Evolutionary conservation across 2,113 vertebrate genomes (phyloP).

Genomic region (Myotis lucifugus): DNA sequence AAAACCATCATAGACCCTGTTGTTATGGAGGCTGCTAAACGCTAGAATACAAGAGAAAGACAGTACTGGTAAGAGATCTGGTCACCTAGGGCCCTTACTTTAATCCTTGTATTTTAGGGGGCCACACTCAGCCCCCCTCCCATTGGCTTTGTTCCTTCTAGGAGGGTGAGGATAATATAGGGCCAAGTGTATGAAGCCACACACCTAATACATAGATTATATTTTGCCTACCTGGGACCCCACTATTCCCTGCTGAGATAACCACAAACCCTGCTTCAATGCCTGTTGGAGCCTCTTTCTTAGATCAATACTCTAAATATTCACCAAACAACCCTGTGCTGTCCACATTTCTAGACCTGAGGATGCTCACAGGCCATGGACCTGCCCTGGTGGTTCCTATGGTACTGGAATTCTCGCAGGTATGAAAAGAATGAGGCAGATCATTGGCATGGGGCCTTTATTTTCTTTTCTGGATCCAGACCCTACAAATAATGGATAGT

Average conservation of each 20-base stretch:
- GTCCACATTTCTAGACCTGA: not conserved
- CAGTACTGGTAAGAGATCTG: not conserved
- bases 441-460: not conserved
- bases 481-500: not conserved
- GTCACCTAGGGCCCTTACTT: not conserved
- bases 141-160: not conserved
- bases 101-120: not conserved
- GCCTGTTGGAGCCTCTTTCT: not conserved
- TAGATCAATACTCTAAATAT: not conserved
- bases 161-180: not conserved
- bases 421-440: not conserved
- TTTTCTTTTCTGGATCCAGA: not conserved
- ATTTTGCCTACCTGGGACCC: not conserved
- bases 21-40: not conserved
- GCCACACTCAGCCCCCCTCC: accelerated
- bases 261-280: not conserved
- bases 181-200: not conserved
- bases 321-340: not conserved
- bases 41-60: not conserved
- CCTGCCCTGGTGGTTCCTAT: not conserved
- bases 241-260: not conserved
- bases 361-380: not conserved
- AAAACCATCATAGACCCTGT: not conserved
- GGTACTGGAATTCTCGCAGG: not conserved
- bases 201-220: not conserved